Base-by-base conservation (phyloP, 1,140 invertebrate genomes). In the Drosophila arawakana region DNA sequence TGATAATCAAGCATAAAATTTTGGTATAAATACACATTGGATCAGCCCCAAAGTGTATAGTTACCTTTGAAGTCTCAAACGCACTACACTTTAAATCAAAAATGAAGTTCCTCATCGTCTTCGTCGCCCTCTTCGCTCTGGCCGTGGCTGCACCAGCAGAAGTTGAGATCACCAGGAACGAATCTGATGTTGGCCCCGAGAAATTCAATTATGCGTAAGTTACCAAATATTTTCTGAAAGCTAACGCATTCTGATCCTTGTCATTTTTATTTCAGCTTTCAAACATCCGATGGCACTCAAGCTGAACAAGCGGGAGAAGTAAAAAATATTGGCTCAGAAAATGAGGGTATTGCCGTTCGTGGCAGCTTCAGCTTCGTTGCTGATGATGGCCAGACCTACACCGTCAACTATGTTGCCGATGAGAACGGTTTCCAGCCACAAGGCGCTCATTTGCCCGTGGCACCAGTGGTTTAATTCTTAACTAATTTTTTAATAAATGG, bases 351-450 rank as follows among this genome's bases (percentile, higher is more conserved):
- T 7, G 74, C 86, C 3, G 95, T 95, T 30, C 82, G 90, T 0
- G 95, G 95, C 2, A 93, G 93, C 61, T 95, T 84, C 93, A 84
- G 82, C 5, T 95, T 93, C 92, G 75, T 93, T 15, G 95, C 77
- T n/a, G 92, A 94, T 21, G 95, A 96, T 76, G 96, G 96, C 34
- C 88, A 94, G 41, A 92, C 93, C 10, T 95, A 96, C 83, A 90
- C 92, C 46, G 93, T 97, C 47, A 94, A 92, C 9, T 96, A 96
- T 91, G 93, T 95, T 44, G 96, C 96, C 44, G 96, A 97, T 90
- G 95, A 96, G 92, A 96, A 96, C 88, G 96, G 96, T 59, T 97
- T 95, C 93, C 95, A 95, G 81, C 95, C 95, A 49, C 93, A 95
- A 89, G 95, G 95, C 11, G 94, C 93, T 8, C 95, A 96, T 92